phyloP scores from a whole-genome alignment of 2,113 vertebrate species.

The Aspiorhynchus laticeps region DNA sequence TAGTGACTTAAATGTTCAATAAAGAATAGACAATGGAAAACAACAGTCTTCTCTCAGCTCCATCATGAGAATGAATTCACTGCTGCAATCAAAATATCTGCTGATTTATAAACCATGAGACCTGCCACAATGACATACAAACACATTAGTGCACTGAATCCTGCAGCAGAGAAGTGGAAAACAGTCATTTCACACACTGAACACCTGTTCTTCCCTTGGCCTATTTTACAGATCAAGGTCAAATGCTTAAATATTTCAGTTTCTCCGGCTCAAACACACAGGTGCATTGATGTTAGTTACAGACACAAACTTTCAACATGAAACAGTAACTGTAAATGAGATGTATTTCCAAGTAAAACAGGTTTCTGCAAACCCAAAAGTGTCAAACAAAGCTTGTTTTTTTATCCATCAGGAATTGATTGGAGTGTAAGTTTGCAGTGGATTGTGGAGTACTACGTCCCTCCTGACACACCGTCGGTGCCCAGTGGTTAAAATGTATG shows the following conservation, averaged over 20 bases:
- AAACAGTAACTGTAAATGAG: not conserved
- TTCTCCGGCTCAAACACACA: conserved; percentile 16
- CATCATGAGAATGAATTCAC: conserved; percentile 40
- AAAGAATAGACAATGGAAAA: not conserved
- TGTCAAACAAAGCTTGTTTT: not conserved
- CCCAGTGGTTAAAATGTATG: too few species aligned
- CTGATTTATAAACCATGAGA: conserved; percentile 60
- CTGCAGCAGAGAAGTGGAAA: conserved; percentile 27
- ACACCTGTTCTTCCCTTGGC: conserved; percentile 44
- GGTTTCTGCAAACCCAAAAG: not conserved
- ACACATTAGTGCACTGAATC: conserved; percentile 53
- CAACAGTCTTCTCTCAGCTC: not conserved
- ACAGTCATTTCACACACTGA: conserved; percentile 29
- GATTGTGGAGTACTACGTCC: too few species aligned
- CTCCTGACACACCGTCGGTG: too few species aligned
- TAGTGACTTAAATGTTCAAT: not conserved
- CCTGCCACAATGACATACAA: conserved; percentile 63
- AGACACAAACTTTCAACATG: not conserved
- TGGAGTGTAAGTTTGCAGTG: too few species aligned
- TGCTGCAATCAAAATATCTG: conserved; percentile 58
- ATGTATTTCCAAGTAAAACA: not conserved
- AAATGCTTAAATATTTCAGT: not conserved
- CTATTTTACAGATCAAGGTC: conserved; percentile 33
- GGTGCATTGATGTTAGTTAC: not conserved
- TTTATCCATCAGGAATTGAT: not conserved